Evolutionary conservation across 2,888 invertebrate species (phyloP).

Genomic region (Holacanthella duospinosa): DNA sequence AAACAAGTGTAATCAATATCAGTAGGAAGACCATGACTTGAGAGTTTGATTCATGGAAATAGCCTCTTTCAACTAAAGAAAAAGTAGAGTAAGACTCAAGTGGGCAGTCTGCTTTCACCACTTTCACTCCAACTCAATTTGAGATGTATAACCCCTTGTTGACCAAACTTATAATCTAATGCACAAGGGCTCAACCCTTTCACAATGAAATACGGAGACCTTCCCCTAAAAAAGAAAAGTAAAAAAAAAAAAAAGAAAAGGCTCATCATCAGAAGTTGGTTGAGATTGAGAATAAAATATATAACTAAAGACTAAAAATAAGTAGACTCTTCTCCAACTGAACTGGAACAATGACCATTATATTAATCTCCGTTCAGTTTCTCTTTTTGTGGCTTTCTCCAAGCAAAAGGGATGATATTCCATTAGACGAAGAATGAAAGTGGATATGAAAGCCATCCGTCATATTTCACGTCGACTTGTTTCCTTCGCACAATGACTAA

Average conservation of each 20-base stretch:
- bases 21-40: neutral
- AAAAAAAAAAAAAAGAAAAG: no score
- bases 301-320: neutral
- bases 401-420: neutral
- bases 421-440: neutral
- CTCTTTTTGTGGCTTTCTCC: neutral
- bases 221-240: no score
- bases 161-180: conserved; percentile 3
- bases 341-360: neutral
- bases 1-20: conserved; percentile 36
- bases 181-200: neutral
- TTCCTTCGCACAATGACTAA: no score
- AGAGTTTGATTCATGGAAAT: conserved; percentile 3
- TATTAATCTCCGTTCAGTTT: neutral
- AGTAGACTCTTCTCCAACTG: neutral
- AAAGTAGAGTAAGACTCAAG: neutral
- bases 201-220: neutral
- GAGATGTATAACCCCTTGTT: neutral
- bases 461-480: neutral
- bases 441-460: neutral
- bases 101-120: neutral
- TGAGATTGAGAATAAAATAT: neutral
- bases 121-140: neutral
- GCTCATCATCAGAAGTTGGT: no score
- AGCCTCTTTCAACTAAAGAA: neutral